Evolutionary conservation across 2,888 invertebrate species (phyloP).

Genomic region (Euphydryas editha): DNA sequence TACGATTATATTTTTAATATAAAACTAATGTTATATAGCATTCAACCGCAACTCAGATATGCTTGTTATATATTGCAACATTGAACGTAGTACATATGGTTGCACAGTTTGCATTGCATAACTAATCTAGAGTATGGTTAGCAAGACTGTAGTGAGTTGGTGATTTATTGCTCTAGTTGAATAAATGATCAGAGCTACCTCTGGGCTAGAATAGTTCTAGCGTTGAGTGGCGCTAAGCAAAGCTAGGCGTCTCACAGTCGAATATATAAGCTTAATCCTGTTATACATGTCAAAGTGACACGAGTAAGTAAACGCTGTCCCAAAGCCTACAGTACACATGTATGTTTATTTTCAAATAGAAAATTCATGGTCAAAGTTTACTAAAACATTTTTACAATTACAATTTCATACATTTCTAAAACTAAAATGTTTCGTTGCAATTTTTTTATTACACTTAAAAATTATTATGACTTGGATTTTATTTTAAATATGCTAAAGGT

Average conservation of each 20-base stretch:
- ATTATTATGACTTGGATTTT: neutral
- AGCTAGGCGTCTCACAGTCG: slow-evolving; percentile 8
- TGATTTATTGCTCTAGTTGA: slow-evolving; percentile 29
- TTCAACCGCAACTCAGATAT: neutral
- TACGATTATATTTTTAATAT: neutral
- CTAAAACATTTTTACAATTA: neutral
- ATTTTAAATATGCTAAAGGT: neutral
- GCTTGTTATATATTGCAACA: neutral
- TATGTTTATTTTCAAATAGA: neutral
- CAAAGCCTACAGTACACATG: neutral
- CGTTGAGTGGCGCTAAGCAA: neutral
- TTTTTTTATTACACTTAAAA: neutral
- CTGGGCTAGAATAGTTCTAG: neutral
- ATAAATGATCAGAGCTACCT: slow-evolving; percentile 25
- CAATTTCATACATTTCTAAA: neutral
- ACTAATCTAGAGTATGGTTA: slow-evolving; percentile 24
- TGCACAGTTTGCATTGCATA: slow-evolving; percentile 13
- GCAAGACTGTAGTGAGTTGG: slow-evolving; percentile 19
- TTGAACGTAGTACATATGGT: neutral
- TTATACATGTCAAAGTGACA: slow-evolving; percentile 14
- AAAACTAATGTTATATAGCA: neutral
- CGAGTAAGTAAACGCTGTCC: neutral
- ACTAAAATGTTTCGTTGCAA: too few species aligned
- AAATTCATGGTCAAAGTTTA: neutral
- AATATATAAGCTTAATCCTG: slow-evolving; percentile 23